Base-by-base conservation (phyloP, 2,888 invertebrate genomes). In the Drosophila merina region DNA sequence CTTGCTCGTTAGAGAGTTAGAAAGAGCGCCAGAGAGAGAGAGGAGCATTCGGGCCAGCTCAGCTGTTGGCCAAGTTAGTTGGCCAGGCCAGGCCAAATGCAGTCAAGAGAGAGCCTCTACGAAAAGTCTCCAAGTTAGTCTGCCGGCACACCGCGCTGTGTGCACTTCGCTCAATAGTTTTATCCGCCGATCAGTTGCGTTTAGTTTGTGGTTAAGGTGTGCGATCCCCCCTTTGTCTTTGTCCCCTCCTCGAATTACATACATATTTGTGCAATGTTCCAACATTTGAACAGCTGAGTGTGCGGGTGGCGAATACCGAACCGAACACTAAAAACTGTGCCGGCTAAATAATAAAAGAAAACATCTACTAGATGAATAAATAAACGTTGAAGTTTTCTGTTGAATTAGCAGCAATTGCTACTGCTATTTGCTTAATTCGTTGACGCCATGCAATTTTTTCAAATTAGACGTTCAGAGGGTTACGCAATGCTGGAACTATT, bases 131-230 rank as follows among this genome's bases (percentile, higher is more conserved):
- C 48, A 33, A 10, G 8, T 47, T 47, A 83, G 82, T 83, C 82
- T 81, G 85, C 76, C 79, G 86, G 86, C 85, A 70, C 86, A 85
- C 78, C 70, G 85, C 82, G 71, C 74, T 73, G 82, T 85, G 87
- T 87, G 82, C 87, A 82, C 51, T 67, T 59, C 87, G 78, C 58
- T 59, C 45, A 58, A 62, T 74, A 70, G 47, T 70, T 59, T 50
- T n/a, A 45, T 9, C 57, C 45, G 50, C 25, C 33, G 49, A 68
- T 31, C 50, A 52, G 55, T 60, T 49, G 64, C 57, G 63, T 59
- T 63, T 14, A 42, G 72, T 36, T 49, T 62, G 62, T 68, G 62
- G 26, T 7, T 14, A 48, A 36, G 52, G 71, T 71, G 66, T 56
- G 9, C 40, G 6, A 28, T 38, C 33, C 9, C 36, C 26, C 25